These are phyloP conservation scores for Indicator maculatus DNA, from an alignment of 2,113 vertebrate genomes.

Conservation along the genomic window DNA sequence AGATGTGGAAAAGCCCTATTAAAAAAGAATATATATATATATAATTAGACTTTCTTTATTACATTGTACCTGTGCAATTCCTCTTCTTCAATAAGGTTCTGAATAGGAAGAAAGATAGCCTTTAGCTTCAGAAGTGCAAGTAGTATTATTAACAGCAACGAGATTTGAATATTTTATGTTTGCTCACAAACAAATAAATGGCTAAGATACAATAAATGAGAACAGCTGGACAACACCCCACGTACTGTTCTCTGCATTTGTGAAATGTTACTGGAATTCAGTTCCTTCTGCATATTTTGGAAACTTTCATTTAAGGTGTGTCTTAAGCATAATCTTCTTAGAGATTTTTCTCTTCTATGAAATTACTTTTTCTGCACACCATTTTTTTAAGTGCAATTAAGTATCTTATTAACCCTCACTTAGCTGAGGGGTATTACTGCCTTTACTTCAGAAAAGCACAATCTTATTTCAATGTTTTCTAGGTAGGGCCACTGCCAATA, in stretches of 20 bases:
- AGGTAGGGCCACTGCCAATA: background rate
- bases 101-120: background rate
- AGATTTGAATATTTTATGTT: slow-evolving; percentile 2
- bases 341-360: background rate
- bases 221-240: background rate
- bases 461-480: background rate
- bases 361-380: background rate
- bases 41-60: background rate
- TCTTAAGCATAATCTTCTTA: background rate
- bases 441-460: background rate
- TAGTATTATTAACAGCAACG: background rate
- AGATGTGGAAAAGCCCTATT: background rate
- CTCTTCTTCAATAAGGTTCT: background rate
- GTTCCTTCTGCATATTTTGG: background rate
- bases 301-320: background rate
- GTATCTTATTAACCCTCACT: background rate
- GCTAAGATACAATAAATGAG: background rate
- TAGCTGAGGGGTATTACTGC: background rate
- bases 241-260: background rate
- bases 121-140: background rate
- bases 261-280: background rate
- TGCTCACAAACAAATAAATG: background rate
- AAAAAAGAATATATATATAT: background rate
- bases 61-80: background rate
- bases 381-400: background rate